These are phyloP conservation scores for Antennarius striatus DNA, from an alignment of 2,113 vertebrate genomes.

Conservation along the genomic window DNA sequence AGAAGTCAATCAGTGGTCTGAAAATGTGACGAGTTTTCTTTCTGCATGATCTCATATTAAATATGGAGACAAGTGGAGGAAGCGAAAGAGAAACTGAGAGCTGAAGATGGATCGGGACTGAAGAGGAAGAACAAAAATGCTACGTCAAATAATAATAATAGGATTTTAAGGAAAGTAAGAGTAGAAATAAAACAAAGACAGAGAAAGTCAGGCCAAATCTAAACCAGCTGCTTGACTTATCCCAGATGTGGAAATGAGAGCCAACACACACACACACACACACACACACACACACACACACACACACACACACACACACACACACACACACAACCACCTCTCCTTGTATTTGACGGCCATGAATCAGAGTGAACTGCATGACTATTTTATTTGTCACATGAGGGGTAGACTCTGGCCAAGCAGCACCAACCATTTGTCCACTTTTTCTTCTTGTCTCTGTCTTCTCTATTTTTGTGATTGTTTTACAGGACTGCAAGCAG, in stretches of 20 bases:
- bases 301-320: background rate
- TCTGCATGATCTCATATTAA: conserved; percentile 22
- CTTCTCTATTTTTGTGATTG: conserved; percentile 21
- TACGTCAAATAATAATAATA: background rate
- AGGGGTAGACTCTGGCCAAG: conserved; percentile 22
- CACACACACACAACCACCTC: background rate
- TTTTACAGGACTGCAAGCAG: conserved; percentile 2
- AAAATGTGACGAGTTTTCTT: conserved; percentile 13
- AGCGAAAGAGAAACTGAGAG: conserved; percentile 10
- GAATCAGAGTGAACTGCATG: conserved; percentile 28
- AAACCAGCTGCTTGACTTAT: conserved; percentile 64
- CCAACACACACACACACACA: conserved; percentile 2
- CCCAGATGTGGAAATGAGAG: conserved; percentile 57
- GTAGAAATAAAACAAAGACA: conserved; percentile 33
- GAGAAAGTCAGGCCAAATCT: conserved; percentile 54
- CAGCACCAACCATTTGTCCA: conserved; percentile 13
- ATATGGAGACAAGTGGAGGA: conserved; percentile 34
- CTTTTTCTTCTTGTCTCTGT: background rate
- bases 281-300: too few relatives aligned
- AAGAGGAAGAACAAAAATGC: conserved; percentile 25
- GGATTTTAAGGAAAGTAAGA: conserved; percentile 7
- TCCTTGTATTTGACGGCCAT: conserved; percentile 9
- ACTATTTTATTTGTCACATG: conserved; percentile 54
- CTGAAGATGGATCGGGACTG: conserved; percentile 4
- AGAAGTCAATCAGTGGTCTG: too few relatives aligned